Base-by-base conservation (phyloP, 2,113 vertebrate genomes). In the Xenus cinereus region DNA sequence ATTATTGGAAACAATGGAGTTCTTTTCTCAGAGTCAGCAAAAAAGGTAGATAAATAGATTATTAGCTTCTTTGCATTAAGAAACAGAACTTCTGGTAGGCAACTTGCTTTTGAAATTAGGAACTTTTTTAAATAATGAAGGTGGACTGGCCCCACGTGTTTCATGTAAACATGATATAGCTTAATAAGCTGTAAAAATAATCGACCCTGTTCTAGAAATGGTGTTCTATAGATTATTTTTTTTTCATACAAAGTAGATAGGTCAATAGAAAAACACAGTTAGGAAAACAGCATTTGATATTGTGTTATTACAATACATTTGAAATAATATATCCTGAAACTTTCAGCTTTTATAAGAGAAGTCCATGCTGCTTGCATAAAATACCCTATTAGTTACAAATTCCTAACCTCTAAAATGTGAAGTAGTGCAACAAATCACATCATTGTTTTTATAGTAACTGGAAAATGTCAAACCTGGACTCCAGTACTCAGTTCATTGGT, bases 1-100 rank as follows among this genome's bases (percentile, higher is more conserved):
- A 99, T 99, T 93, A 98, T 99, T 97, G 99, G 99, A 92, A 99
- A 99, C 98, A 99, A 99, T 71, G 99, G 99, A 73, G 99, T 99
- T 93, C 98, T 99, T 82, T 99, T 99, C 97, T 99, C 99, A 90
- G 99, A 99, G 95, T 99, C 99, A 59, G 99, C 99, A 57, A 99
- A 99, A 98, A 99, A 99, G 98, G 99, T 98, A 98, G 97, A 97
- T 97, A 83, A 80, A 13, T 56, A 62, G 33, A 19, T 63, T 30
- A 66, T 66, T 60, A 72, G 3, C 30, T 76, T 30, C 6, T 87
- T 81, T 90, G 43, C 12, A 10, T 23, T 45, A 30, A 45, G 13
- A 69, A 83, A 35, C 11, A 48, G 53, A 69, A n/a, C 7, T 56
- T 59, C 7, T 33, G 43, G 17, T 82, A 14, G 39, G 46, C 32